phyloP scores from a whole-genome alignment of 2,888 invertebrate species.

The Litoditis marina region DNA sequence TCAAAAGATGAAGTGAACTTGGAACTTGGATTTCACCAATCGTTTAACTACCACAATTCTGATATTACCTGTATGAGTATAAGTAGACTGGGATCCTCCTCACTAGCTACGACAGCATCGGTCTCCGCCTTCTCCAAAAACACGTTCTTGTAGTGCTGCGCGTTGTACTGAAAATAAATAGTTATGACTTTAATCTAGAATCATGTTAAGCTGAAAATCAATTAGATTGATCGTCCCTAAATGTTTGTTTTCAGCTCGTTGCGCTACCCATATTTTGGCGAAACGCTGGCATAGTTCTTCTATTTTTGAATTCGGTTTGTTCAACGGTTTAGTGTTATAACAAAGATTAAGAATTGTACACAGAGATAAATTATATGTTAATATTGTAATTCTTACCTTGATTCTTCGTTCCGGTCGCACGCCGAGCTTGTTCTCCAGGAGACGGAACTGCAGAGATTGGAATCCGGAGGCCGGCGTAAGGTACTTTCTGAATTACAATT shows the following conservation, averaged over 20 bases:
- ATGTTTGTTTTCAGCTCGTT: too few species aligned
- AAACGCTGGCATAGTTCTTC: too few species aligned
- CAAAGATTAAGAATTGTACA: too few species aligned
- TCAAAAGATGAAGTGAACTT: too few species aligned
- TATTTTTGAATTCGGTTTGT: too few species aligned
- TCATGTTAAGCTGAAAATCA: background rate
- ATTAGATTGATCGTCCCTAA: too few species aligned
- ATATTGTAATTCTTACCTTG: constrained; percentile 17
- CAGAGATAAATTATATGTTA: too few species aligned
- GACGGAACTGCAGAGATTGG: constrained; percentile 88
- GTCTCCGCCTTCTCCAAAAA: constrained; percentile 24
- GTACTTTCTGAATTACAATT: constrained; percentile 74
- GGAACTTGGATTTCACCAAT: background rate
- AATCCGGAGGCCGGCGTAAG: constrained; percentile 94
- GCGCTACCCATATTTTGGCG: too few species aligned
- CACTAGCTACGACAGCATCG: constrained; percentile 62
- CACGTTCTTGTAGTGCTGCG: constrained; percentile 72
- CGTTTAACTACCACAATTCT: background rate
- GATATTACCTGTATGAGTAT: constrained; percentile 74
- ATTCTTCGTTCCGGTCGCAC: constrained; percentile 58
- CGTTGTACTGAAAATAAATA: constrained; percentile 79
- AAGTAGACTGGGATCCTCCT: constrained; percentile 80
- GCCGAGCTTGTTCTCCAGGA: constrained; percentile 88
- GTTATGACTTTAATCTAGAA: background rate
- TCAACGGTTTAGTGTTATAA: too few species aligned